A percentile compares a stretch with the other conserved stretches of the same genome.
Evolutionary conservation across 2,113 vertebrate genomes (phyloP).

Genomic region (Daboia siamensis): DNA sequence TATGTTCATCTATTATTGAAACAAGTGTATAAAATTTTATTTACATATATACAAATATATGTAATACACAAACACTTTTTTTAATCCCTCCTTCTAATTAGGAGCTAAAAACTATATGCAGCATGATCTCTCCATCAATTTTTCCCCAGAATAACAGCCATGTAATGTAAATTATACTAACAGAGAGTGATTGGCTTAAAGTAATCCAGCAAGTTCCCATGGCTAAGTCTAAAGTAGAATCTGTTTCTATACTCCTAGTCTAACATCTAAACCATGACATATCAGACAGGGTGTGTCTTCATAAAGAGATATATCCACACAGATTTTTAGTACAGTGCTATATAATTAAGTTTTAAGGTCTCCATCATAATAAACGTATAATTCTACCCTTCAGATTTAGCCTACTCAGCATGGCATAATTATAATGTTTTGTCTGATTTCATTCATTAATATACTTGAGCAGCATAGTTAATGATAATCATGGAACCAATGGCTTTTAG

Average conservation of each 20-base stretch:
- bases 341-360: conserved; percentile 2
- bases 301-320: background rate
- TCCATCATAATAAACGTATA: conserved; percentile 58
- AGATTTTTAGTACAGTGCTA: background rate
- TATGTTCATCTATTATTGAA: background rate
- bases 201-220: background rate
- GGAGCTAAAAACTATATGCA: background rate
- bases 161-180: background rate
- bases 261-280: background rate
- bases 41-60: background rate
- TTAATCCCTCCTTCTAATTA: background rate
- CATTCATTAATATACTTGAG: conserved; percentile 9
- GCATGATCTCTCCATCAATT: background rate
- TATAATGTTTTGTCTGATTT: conserved; percentile 30
- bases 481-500: background rate
- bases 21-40: background rate
- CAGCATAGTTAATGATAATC: background rate
- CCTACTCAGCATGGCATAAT: conserved; percentile 14
- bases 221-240: background rate
- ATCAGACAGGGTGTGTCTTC: background rate
- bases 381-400: conserved; percentile 62
- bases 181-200: background rate
- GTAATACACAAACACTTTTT: background rate
- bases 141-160: background rate
- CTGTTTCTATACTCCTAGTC: background rate